A percentile compares a stretch with the other conserved stretches of the same genome.
phyloP scores from a whole-genome alignment of 2,797 vertebrate genomes.

The Enteromius mattozi region DNA sequence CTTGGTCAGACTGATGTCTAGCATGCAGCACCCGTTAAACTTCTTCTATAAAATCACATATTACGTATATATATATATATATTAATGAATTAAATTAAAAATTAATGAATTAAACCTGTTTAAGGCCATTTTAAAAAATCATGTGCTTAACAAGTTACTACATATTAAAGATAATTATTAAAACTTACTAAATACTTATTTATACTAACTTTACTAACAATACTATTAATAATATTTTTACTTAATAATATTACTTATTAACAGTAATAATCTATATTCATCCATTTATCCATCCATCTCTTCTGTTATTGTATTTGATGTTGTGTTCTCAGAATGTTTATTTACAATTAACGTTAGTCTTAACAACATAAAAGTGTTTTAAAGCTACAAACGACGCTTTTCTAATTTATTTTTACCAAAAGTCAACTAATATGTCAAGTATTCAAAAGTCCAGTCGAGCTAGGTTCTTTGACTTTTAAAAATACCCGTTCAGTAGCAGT shows the following conservation, averaged over 20 bases:
- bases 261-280: background rate
- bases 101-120: background rate
- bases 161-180: background rate
- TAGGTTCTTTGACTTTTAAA: background rate
- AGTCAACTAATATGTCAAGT: background rate
- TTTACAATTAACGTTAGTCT: background rate
- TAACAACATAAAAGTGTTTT: conserved; percentile 6
- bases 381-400: background rate
- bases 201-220: background rate
- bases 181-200: background rate
- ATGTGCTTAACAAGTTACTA: background rate
- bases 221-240: background rate
- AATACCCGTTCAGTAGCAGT: too few species aligned
- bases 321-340: conserved; percentile 4
- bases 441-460: background rate
- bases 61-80: background rate
- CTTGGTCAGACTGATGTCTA: conserved; percentile 16
- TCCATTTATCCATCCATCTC: background rate
- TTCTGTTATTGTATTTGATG: background rate
- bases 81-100: too few species aligned
- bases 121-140: background rate
- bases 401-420: background rate
- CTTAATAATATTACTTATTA: background rate
- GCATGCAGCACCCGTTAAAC: conserved; percentile 2
- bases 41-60: conserved; percentile 36